Percentiles rank a stretch among this genome's conserved stretches.
Conservation (phyloP, 2,888 invertebrate species). For the Drosophila flavopinicola region DNA sequence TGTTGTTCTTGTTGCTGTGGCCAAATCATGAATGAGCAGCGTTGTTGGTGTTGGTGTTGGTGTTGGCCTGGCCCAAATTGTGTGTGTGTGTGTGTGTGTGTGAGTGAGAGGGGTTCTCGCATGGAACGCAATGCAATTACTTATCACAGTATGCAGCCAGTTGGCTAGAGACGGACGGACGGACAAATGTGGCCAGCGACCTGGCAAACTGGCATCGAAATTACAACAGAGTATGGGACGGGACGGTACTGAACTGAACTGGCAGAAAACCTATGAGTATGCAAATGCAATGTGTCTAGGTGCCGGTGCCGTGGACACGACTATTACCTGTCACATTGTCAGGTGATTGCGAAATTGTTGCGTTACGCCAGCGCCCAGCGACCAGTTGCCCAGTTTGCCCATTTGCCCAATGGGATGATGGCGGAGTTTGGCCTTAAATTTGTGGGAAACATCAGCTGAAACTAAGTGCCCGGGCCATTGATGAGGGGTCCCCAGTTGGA, state of each 20-base stretch:
- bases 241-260: no score
- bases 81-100: constrained; percentile 29
- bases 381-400: constrained; percentile 23
- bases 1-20: constrained; percentile 26
- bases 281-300: constrained; percentile 70
- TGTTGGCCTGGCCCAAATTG: constrained; percentile 59
- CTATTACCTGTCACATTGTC: constrained; percentile 82
- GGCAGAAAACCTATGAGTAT: constrained; percentile 47
- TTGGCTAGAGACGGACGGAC: background rate
- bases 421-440: constrained; percentile 67
- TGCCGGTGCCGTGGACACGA: constrained; percentile 68
- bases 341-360: constrained; percentile 82
- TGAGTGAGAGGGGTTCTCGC: constrained; percentile 12
- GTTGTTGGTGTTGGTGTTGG: constrained; percentile 15
- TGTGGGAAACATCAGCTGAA: constrained; percentile 77
- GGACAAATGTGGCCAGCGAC: constrained; percentile 6
- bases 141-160: constrained; percentile 76
- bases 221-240: constrained; percentile 48
- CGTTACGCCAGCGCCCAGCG: constrained; percentile 68
- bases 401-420: constrained; percentile 42
- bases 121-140: constrained; percentile 73
- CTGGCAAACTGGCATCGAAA: constrained; percentile 59
- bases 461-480: constrained; percentile 65
- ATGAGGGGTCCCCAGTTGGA: constrained; percentile 69
- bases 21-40: constrained; percentile 67